Evolutionary conservation across 2,797 vertebrate genomes (phyloP), one percentile per base, ranked within the genome.

Genomic region (Lacerta bilineata): DNA sequence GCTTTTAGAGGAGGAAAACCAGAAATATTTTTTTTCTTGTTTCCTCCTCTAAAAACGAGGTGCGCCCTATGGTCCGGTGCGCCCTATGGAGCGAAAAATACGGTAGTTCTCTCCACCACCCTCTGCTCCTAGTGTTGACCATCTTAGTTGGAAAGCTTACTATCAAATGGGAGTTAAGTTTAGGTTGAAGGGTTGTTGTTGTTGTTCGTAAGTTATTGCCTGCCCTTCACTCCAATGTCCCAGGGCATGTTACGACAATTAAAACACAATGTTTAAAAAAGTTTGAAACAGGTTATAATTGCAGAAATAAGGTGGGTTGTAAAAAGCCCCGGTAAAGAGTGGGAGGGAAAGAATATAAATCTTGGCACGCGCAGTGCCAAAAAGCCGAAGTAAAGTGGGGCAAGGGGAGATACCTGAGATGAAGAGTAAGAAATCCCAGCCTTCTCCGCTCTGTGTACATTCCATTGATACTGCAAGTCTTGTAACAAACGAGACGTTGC

Each of bases 391-490:
- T 92, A 74, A 8, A 93, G 89, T 86, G 94, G 93, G 94, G 59
- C 17, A 6, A 61, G 59, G 18, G 93, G 86, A 91, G 2, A 2
- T 68, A 59, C 3, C 90, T 93, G 93, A 93, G 93, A 90, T 46
- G 33, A 0, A 25, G 74, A 91, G 74, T 0, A 64, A 91, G 93
- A 94, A 92, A 88, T 85, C 50, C 88, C 92, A 87, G 90, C 91
- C 87, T 93, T 0, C 80, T 94, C 92, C 91, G 91, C 90, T 91
- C 90, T 4, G 23, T 80, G 90, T 93, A 83, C 64, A 95, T 95
- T 95, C 95, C 95, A 84, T 87, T 94, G 93, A 92, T 94, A 95
- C 94, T 2, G 5, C 5, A 7, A 23, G n/a, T 43, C 0, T 33
- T 33, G 33, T 33, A 33, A 33, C 2, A 50, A 50, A 50, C 10